phyloP scores from a whole-genome alignment of 2,797 vertebrate species.

The Dermochelys coriacea region DNA sequence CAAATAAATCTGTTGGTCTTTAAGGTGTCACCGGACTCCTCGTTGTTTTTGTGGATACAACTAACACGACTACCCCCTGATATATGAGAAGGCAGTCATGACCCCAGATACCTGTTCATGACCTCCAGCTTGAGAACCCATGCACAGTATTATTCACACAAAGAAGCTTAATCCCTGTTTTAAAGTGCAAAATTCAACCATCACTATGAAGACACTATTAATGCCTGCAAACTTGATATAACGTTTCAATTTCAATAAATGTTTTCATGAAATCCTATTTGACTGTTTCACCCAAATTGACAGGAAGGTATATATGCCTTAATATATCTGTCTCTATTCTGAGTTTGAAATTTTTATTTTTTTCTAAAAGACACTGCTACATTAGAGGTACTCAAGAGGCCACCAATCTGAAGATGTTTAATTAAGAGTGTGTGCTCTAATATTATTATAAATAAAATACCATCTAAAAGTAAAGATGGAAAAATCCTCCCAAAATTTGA shows the following conservation, averaged over 20 bases:
- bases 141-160: background rate
- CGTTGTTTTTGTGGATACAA: no score
- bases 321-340: background rate
- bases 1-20: no score
- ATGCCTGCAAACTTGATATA: background rate
- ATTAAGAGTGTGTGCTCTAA: no score
- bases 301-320: background rate
- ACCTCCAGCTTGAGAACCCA: background rate
- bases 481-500: accelerated
- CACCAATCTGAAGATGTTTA: no score
- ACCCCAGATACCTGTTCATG: no score
- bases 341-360: background rate
- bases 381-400: no score
- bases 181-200: background rate
- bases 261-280: background rate
- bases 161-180: slow-evolving; percentile 12
- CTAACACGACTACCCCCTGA: no score
- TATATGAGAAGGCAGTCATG: no score
- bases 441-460: background rate
- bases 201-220: no score
- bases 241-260: background rate
- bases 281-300: background rate
- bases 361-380: background rate
- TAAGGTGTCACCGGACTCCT: no score
- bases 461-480: background rate